Evolutionary conservation across 2,888 invertebrate genomes (phyloP), one percentile per base, ranked within the genome.

Genomic region (Drosophila siamana): DNA sequence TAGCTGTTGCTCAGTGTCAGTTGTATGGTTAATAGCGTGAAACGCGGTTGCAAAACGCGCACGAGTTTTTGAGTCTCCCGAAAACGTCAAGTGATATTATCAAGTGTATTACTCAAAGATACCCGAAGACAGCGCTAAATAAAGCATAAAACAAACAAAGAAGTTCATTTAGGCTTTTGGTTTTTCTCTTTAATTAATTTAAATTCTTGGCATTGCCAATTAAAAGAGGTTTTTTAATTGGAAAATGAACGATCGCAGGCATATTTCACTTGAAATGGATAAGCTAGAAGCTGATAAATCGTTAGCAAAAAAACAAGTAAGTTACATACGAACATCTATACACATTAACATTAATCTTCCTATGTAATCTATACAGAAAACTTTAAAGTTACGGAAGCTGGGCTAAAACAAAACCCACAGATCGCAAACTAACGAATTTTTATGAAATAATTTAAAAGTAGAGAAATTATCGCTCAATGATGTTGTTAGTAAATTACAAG

Each of bases 211-310:
- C 44, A 59, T 40, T 52, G 51, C 33, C 44, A 72, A 78, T 69
- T 80, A 43, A 65, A 65, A 67, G 19, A 41, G 15, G 8, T 16
- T 43, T 26, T 38, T 61, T 55, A 61, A 52, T 63, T 38, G 48
- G 62, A 62, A 66, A 67, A 78, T 83, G 86, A 83, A 52, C 40
- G 78, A 78, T 30, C 28, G 24, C 41, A 51, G 80, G 55, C 82
- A 86, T 19, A 60, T 71, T 44, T 47, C 85, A 28, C 48, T 85
- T n/a, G 64, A 85, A 56, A 78, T 85, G 82, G 78, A 84, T 61
- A 73, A 51, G 7, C 15, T 38, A 22, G 54, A 44, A 22, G 48
- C 56, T 22, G 66, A 60, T 46, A 62, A 55, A 54, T 38, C 69
- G 4, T 7, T 40, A 71, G 19, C 52, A 0, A 69, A 51, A 46